Evolutionary conservation across 1,140 invertebrate species (phyloP), one percentile per base, ranked within the genome.

Genomic region (Sarcophaga peregrina): DNA sequence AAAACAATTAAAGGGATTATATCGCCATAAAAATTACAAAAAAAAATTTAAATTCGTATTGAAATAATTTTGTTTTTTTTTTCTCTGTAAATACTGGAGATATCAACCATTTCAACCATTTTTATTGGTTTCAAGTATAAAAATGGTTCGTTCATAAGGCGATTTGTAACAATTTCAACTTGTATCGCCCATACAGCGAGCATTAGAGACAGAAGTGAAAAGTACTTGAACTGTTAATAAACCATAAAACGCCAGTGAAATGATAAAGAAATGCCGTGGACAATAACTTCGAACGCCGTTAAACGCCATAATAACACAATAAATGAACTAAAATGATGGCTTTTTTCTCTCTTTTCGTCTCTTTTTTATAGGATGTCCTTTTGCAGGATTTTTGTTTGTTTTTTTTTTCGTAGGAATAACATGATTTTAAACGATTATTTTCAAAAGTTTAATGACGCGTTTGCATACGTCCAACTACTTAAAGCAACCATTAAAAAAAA

Each of bases 1-100:
- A 47, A 81, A 81, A 58, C 80, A 58, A 81, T 81, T 81, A 81
- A 62, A 81, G 58, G 80, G 62, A 62, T 81, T 81, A 68, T 58
- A 25, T 62, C 45, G 52, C 58, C 25, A 81, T 62, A 62, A 76
- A 81, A 81, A 80, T 48, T 37, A 37, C 1, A 37, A 37, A 25
- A 62, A 80, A 81, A 81, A 81, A 81, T n/a, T 45, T 45, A 54
- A 62, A 58, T 20, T 37, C 25, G 4, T 37, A 37, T 37, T 37
- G 25, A 37, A 37, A 37, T 37, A n/a, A n/a, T n/a, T n/a, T n/a
- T n/a, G n/a, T n/a, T n/a, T n/a, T n/a, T n/a, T n/a, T n/a, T n/a
- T n/a, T n/a, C n/a, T n/a, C n/a, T n/a, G n/a, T n/a, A n/a, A n/a
- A n/a, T n/a, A n/a, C n/a, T n/a, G 25, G 25, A 37, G 50, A 78